Percentiles rank a stretch among this genome's conserved stretches.
Conservation (phyloP, 2,113 vertebrate genomes). For the Procavia capensis region DNA sequence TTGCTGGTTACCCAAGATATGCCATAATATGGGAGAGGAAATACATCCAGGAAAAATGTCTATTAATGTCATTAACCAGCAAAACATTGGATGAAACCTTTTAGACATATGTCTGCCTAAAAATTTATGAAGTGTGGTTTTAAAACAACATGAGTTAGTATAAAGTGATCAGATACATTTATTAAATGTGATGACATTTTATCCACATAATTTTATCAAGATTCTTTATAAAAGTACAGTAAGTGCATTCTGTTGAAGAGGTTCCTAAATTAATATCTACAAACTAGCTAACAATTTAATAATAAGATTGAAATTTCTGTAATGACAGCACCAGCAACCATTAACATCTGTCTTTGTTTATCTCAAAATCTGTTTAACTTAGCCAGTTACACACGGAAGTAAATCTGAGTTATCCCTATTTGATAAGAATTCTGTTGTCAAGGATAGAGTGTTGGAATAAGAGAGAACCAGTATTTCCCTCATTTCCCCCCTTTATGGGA, state of each 20-base stretch:
- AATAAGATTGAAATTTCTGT: neutral
- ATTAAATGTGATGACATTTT: neutral
- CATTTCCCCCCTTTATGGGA: neutral
- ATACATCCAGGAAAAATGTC: neutral
- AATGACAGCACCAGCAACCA: neutral
- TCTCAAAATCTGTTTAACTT: neutral
- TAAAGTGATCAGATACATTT: slow-evolving; percentile 24
- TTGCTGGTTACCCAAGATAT: neutral
- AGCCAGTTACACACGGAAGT: neutral
- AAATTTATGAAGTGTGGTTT: neutral
- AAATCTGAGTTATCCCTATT: neutral
- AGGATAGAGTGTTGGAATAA: neutral
- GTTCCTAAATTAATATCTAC: slow-evolving; percentile 9
- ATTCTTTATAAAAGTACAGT: slow-evolving; percentile 9
- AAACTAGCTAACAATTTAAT: slow-evolving; percentile 36
- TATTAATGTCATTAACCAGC: neutral
- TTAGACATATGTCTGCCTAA: neutral
- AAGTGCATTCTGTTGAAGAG: slow-evolving; percentile 42
- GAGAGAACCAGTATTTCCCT: neutral
- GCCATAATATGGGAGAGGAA: neutral
- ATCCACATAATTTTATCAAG: slow-evolving; percentile 22
- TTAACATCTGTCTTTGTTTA: neutral
- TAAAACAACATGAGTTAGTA: slow-evolving; percentile 11
- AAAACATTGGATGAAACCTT: slow-evolving; percentile 1
- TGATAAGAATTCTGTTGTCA: slow-evolving; percentile 27